phyloP scores from a whole-genome alignment of 1,140 invertebrate genomes.

The Glomeris maerens region DNA sequence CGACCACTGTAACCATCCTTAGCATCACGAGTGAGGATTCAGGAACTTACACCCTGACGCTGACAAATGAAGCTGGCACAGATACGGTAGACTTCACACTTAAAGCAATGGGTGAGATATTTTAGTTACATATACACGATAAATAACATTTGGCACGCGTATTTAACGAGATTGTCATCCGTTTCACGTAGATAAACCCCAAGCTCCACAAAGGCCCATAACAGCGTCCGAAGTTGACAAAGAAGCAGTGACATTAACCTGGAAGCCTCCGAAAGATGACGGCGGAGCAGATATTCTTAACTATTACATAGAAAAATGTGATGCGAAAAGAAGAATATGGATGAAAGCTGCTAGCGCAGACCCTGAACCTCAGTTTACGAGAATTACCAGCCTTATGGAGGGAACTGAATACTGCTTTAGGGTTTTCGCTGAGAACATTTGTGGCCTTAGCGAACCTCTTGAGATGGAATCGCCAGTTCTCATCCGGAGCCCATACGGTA shows the following conservation, averaged over 20 bases:
- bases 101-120: conserved; percentile 60
- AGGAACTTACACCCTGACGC: conserved; percentile 48
- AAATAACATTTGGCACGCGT: too few relatives aligned
- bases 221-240: conserved; percentile 54
- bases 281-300: conserved; percentile 61
- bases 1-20: conserved; percentile 44
- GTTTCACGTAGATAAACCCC: conserved; percentile 54
- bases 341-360: conserved; percentile 60
- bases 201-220: conserved; percentile 60
- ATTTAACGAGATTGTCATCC: not conserved
- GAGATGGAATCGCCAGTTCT: conserved; percentile 43
- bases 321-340: conserved; percentile 51
- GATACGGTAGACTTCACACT: conserved; percentile 53
- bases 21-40: conserved; percentile 43
- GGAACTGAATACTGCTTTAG: conserved; percentile 70
- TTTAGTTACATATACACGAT: too few relatives aligned
- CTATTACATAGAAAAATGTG: conserved; percentile 67
- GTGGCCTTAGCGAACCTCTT: conserved; percentile 57
- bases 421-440: conserved; percentile 62
- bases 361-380: conserved; percentile 50
- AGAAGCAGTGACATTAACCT: conserved; percentile 55
- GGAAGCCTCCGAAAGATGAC: conserved; percentile 64
- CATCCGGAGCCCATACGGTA: conserved; percentile 46
- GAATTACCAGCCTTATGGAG: conserved; percentile 58
- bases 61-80: conserved; percentile 51